phyloP scores from a whole-genome alignment of 2,888 invertebrate genomes.

The Mycalesis mineus region DNA sequence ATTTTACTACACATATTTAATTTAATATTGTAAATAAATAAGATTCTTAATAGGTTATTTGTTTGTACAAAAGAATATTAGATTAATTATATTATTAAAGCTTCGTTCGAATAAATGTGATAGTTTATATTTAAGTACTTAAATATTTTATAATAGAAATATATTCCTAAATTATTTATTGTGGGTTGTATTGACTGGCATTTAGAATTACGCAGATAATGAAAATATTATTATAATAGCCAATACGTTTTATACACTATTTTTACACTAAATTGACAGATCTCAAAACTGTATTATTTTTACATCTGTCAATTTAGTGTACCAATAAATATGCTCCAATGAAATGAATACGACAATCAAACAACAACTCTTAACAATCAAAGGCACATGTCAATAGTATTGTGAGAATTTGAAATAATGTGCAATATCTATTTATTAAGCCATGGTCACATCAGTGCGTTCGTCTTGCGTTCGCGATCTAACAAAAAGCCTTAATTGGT shows the following conservation, averaged over 20 bases:
- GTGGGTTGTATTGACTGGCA: conserved; percentile 42
- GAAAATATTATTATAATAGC: no score
- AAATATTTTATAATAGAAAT: conserved; percentile 59
- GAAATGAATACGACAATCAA: no score
- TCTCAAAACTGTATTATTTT: no score
- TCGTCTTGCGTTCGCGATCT: no score
- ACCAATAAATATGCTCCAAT: no score
- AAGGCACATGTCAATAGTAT: not conserved
- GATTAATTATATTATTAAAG: no score
- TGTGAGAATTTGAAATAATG: conserved; percentile 26
- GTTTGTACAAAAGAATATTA: conserved; percentile 52
- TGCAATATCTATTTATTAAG: conserved; percentile 37
- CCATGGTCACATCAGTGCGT: no score
- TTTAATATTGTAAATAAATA: conserved; percentile 46
- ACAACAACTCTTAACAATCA: no score
- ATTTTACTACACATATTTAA: conserved; percentile 45
- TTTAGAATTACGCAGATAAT: conserved; percentile 19
- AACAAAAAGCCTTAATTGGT: no score
- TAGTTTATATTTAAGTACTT: conserved; percentile 76
- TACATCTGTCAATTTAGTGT: no score
- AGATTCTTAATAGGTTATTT: conserved; percentile 16
- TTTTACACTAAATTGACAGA: no score
- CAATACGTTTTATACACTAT: no score
- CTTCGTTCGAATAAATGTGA: conserved; percentile 76
- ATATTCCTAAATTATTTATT: conserved; percentile 76